These are phyloP conservation scores for Boloria selene DNA, from an alignment of 2,888 invertebrate species.

Conservation along the genomic window DNA sequence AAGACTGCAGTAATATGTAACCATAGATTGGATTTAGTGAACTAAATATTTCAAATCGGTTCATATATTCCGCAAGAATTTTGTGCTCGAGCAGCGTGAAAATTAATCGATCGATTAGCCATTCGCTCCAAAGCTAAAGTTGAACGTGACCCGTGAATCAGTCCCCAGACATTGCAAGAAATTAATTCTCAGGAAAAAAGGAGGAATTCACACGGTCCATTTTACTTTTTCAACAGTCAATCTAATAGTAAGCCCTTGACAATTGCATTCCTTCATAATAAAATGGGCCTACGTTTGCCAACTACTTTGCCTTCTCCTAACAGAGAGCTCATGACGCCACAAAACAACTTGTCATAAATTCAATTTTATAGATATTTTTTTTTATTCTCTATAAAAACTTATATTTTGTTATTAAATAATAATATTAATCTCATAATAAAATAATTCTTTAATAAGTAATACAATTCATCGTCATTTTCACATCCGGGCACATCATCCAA, in stretches of 20 bases:
- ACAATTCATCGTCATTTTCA: no score
- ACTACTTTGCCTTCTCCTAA: background rate
- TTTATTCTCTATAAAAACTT: no score
- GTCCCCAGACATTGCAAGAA: constrained; percentile 63
- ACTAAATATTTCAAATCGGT: constrained; percentile 48
- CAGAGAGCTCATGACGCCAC: no score
- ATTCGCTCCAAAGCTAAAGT: constrained; percentile 72
- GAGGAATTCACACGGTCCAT: constrained; percentile 29
- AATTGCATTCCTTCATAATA: constrained; percentile 50
- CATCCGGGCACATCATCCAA: no score
- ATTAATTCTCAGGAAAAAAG: constrained; percentile 70
- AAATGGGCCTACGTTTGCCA: constrained; percentile 40
- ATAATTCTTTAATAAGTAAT: no score
- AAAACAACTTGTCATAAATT: no score
- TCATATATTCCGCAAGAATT: constrained; percentile 60
- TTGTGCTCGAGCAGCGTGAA: constrained; percentile 71
- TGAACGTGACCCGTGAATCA: constrained; percentile 70
- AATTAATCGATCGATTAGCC: constrained; percentile 79
- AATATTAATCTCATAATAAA: no score
- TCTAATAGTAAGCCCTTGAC: constrained; percentile 50
- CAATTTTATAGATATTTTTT: no score
- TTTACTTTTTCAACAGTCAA: constrained; percentile 58
- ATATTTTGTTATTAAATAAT: no score
- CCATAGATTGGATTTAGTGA: constrained; percentile 28
- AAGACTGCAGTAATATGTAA: constrained; percentile 21